Base-by-base conservation (phyloP, 2,797 vertebrate species). In the Eutrigla gurnardus region DNA sequence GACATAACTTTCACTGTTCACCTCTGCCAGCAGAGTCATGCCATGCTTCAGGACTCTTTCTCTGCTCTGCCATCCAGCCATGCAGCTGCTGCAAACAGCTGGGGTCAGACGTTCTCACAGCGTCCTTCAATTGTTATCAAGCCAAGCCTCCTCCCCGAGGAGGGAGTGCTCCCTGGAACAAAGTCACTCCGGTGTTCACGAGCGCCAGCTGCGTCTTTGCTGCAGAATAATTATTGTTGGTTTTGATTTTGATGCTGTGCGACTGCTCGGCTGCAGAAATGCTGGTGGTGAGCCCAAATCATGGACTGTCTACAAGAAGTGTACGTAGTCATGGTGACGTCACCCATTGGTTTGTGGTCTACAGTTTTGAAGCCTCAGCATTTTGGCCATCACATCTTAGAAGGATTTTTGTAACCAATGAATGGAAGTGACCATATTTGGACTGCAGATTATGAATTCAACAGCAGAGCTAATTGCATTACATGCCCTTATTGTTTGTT, bases 61-160 rank as follows among this genome's bases (percentile, higher is more conserved):
- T 60, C 45, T 65, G 7, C 11, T 39, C 54, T 8, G 36, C 77
- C 65, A 25, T 50, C 46, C 60, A 1, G 40, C 62, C 25, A 25
- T 15, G 59, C 85, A 90, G 89, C 79, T n/a, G n/a, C 79, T 42
- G 70, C 58, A 65, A 70, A 75, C 85, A 88, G 82, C 86, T 89
- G 88, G 68, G 72, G 73, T 77, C 75, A 66, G 0, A 68, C 76
- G 43, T 36, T 75, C 77, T 85, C 73, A 50, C 14, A 33, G 75
- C 47, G 43, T 73, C 43, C n/a, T 81, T 87, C 78, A 60, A 82
- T 84, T 86, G 73, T 73, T 78, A 58, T 79, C 69, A 42, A 65
- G 58, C 69, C 66, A 78, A 80, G 43, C 37, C 3, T n/a, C 0
- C 36, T 64, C 69, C 73, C 61, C 0, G 46, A 77, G 70, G 75